Conservation (phyloP, 1,140 invertebrate genomes). For the Antheraea pernyi region DNA sequence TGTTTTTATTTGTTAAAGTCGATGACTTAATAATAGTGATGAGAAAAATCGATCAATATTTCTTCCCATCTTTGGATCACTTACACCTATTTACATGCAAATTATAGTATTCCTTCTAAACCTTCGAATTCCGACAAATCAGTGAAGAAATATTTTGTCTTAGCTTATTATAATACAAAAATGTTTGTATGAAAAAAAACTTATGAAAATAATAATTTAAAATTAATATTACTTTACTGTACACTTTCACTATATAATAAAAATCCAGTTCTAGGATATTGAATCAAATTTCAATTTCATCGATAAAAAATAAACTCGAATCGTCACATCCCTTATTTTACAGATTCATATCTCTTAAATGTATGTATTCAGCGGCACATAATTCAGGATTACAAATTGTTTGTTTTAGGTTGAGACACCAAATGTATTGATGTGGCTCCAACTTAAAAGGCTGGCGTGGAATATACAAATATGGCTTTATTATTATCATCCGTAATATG, state of each 20-base stretch:
- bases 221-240: no score
- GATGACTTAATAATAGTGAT: conserved; percentile 71
- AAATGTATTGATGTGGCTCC: conserved; percentile 66
- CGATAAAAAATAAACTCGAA: conserved; percentile 2
- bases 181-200: no score
- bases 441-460: conserved; percentile 65
- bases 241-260: no score
- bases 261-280: no score
- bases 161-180: no score
- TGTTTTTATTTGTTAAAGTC: conserved; percentile 67
- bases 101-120: not conserved
- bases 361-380: conserved; percentile 77
- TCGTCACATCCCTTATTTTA: conserved; percentile 53
- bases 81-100: not conserved
- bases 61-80: not conserved
- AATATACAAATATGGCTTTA: conserved; percentile 51
- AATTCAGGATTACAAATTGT: conserved; percentile 79
- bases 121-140: no score
- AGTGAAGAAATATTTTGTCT: no score
- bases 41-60: conserved; percentile 33
- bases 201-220: no score
- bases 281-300: not conserved
- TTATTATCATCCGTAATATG: not conserved
- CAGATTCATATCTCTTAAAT: conserved; percentile 77
- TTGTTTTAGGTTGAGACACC: conserved; percentile 74